Evolutionary conservation across 2,888 invertebrate species (phyloP), one percentile per base, ranked within the genome.

Genomic region (Argyresthia goedartella): DNA sequence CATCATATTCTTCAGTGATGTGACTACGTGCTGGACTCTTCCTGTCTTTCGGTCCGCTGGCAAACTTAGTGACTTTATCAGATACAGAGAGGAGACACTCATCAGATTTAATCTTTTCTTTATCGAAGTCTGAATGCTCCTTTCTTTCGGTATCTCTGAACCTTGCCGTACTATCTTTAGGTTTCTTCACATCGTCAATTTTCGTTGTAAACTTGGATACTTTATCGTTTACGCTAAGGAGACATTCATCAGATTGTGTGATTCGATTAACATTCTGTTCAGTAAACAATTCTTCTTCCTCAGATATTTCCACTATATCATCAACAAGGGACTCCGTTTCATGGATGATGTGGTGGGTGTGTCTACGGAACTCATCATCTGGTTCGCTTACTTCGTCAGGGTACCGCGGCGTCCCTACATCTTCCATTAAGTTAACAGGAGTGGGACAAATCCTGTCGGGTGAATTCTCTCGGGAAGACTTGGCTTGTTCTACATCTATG

Each of bases 331-430:
- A 88, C 58, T 90, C 91, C 16, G 89, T 84, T 77, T 92, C 92
- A 56, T 84, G 84, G 25, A 87, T 87, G 0, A 76, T 81, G 51
- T 81, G 76, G 59, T 86, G 64, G 36, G 72, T 64, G 46, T 80
- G 70, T 55, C 69, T 78, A 13, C 66, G 69, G 10, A 81, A 78
- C 39, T 89, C 89, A 62, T 93, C 93, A 58, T 93, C 93, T 0
- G 94, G 93, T 69, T 94, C 93, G 61, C 88, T 89, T 0, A 93
- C 90, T 63, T 90, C 89, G 69, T 94, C 93, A 0, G 94, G 93
- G 66, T 91, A 92, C 52, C 93, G 87, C 3, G 92, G 91, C 52
- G 87, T 88, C 49, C 89, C 89, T 1, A 88, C 86, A 55, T 89
- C 89, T 49, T 89, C 89, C 25, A 25, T 25, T 2, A 25, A 25